Conservation (phyloP, 2,797 vertebrate genomes). For the Argya squamiceps region DNA sequence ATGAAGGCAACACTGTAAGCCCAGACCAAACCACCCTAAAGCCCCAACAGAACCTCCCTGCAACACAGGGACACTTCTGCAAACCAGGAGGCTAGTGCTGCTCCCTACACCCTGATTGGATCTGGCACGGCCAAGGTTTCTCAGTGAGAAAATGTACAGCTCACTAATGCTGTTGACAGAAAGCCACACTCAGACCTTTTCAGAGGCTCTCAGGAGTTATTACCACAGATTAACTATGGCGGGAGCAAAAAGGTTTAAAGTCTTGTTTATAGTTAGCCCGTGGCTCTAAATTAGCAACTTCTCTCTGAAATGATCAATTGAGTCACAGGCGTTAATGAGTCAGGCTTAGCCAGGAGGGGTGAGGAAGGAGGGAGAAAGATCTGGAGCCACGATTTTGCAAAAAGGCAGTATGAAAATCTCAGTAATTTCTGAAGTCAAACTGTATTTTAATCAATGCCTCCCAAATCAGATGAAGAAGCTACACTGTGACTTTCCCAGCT, state of each 20-base stretch:
- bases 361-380: slow-evolving; percentile 18
- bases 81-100: slow-evolving; percentile 47
- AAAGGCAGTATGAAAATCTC: slow-evolving; percentile 47
- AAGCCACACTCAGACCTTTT: slow-evolving; percentile 77
- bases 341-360: slow-evolving; percentile 74
- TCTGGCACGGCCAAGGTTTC: slow-evolving; percentile 78
- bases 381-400: slow-evolving; percentile 14
- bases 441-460: slow-evolving; percentile 78
- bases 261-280: slow-evolving; percentile 69
- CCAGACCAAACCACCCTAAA: background rate
- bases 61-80: background rate
- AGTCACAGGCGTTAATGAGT: slow-evolving; percentile 77
- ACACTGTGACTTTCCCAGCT: slow-evolving; percentile 75
- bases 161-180: slow-evolving; percentile 74
- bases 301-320: slow-evolving; percentile 76
- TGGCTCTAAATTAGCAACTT: slow-evolving; percentile 78
- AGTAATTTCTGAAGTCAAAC: slow-evolving; percentile 71
- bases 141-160: slow-evolving; percentile 71
- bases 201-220: slow-evolving; percentile 77
- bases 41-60: background rate
- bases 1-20: background rate
- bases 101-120: slow-evolving; percentile 70
- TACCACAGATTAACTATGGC: slow-evolving; percentile 73
- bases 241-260: slow-evolving; percentile 76
- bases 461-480: slow-evolving; percentile 71